Conservation (phyloP, 2,113 vertebrate genomes). For the Thalassoma bifasciatum region DNA sequence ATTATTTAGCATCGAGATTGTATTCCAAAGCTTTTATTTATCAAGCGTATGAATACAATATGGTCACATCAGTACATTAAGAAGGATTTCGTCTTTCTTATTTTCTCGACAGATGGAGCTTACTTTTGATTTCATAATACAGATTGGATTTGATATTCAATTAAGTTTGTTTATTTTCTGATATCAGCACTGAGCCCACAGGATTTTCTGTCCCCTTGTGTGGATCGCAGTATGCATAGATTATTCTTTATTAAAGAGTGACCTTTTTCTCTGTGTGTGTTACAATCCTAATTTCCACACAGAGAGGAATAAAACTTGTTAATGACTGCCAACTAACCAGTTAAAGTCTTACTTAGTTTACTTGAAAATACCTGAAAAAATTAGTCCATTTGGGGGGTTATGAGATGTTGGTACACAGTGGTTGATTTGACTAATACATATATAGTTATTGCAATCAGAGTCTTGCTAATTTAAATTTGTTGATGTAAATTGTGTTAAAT, state of each 20-base stretch:
- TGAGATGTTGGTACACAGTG: constrained; percentile 19
- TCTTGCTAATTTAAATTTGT: constrained; percentile 1
- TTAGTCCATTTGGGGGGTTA: constrained; percentile 25
- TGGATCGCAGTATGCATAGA: constrained; percentile 75
- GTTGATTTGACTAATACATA: constrained; percentile 2
- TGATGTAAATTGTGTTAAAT: not conserved
- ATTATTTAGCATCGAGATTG: no score
- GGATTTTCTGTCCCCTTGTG: constrained; percentile 49
- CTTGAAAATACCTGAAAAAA: constrained; percentile 1
- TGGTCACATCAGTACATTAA: no score
- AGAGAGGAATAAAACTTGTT: constrained; percentile 12
- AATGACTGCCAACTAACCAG: constrained; percentile 2
- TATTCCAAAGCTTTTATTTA: no score
- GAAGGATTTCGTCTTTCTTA: no score
- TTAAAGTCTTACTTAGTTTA: constrained; percentile 8
- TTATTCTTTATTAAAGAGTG: constrained; percentile 47
- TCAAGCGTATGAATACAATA: no score
- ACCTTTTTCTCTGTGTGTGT: constrained; percentile 26
- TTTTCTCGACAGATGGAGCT: no score
- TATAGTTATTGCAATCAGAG: constrained; percentile 10
- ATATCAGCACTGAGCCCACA: not conserved
- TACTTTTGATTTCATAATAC: no score
- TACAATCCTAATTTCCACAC: constrained; percentile 11
- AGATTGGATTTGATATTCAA: no score
- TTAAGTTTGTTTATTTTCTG: no score